Evolutionary conservation across 2,797 vertebrate species (phyloP), one percentile per base, ranked within the genome.

Genomic region (Lepilemur septentrionalis): DNA sequence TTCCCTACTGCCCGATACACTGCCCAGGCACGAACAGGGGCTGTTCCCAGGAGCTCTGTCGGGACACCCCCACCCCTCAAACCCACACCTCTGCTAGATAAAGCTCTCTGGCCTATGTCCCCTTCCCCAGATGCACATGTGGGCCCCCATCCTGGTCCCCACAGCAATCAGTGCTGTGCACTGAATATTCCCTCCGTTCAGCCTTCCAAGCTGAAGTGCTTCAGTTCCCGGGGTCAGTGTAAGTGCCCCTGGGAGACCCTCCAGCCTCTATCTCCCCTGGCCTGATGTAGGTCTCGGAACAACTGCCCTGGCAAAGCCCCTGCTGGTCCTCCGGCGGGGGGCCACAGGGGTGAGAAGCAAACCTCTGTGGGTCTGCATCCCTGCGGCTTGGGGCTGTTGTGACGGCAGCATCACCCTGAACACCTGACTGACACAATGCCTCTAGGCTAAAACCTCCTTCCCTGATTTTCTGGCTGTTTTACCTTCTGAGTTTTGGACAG

Each of bases 1-100:
- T 25, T 28, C 2, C 20, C 28, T 7, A 2, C 20, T 8, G 1
- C n/a, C 82, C 0, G 0, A 4, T 18, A 25, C 18, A 2, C 11
- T 30, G 20, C 55, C 5, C 43, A 5, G 18, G 23, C 22, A n/a
- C 7, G 8, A 18, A 2, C 5, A 59, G 41, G 13, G 38, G 10
- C 63, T 70, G 12, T 15, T 57, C 18, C 1, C 4, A 22, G 80
- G 41, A 10, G 15, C 32, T n/a, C 8, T 38, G 1, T 55, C 46
- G 43, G 0, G 1, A 7, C 0, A 59, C 20, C 6, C 8, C 12
- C 4, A 20, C 28, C 8, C 30, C 48, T 52, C 48, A 41, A 17
- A 30, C 14, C 5, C 18, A 43, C 4, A 23, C 4, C 14, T 69
- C 28, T 15, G 10, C 1, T 4, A 2, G 0, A 1, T 30, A 30